Evolutionary conservation across 2,113 vertebrate species (phyloP).

Genomic region (Pandion haliaetus): DNA sequence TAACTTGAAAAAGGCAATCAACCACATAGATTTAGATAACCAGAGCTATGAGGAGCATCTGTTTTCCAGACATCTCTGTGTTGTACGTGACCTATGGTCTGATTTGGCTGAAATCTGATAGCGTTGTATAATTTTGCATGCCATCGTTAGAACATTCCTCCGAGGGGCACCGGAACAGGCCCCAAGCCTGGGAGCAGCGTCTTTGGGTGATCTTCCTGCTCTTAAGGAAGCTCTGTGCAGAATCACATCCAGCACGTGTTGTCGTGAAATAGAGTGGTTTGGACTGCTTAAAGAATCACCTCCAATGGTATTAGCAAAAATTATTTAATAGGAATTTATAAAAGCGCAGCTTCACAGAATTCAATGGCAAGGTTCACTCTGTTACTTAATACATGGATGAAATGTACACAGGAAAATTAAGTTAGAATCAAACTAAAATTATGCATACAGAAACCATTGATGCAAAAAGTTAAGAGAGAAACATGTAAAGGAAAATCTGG

Average conservation of each 20-base stretch:
- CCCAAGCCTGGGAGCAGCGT: background rate
- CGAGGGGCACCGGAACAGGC: background rate
- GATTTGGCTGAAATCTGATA: constrained; percentile 58
- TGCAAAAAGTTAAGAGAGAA: no score
- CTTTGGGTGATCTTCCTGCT: background rate
- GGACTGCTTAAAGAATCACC: no score
- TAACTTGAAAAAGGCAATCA: background rate
- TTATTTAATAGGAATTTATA: no score
- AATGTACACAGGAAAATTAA: no score
- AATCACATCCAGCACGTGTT: background rate
- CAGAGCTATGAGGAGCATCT: constrained; percentile 25
- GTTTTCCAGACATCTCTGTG: constrained; percentile 47
- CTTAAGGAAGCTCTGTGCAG: background rate
- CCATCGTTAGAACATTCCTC: constrained; percentile 43
- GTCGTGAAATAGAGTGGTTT: no score
- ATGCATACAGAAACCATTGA: no score
- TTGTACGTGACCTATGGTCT: constrained; percentile 28
- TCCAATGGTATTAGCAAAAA: no score
- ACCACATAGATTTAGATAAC: background rate
- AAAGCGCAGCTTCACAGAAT: no score
- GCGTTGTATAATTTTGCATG: constrained; percentile 7
- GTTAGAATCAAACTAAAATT: no score
- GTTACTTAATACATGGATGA: no score
- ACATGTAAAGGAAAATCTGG: no score
- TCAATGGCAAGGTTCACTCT: no score